These are phyloP conservation scores for Melanotaenia parkinsoni DNA, from an alignment of 2,797 vertebrate genomes.

Conservation along the genomic window DNA sequence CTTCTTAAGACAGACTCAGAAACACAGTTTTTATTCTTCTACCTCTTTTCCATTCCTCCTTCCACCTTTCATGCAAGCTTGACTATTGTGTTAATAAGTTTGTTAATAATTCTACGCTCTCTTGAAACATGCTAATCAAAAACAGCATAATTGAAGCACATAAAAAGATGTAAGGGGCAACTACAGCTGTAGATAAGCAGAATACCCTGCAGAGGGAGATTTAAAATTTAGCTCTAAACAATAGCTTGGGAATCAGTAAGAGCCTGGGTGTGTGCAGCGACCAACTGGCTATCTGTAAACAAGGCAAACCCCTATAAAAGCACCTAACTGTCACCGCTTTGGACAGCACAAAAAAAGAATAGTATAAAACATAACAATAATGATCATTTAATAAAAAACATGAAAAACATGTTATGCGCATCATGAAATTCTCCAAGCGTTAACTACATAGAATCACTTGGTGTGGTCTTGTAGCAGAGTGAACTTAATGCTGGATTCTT, in stretches of 20 bases:
- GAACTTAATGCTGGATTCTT: not conserved
- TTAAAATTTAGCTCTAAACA: conserved; percentile 15
- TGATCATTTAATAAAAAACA: not conserved
- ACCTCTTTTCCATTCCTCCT: conserved; percentile 6
- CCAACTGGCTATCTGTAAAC: not conserved
- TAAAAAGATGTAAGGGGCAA: conserved; percentile 19
- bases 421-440: not conserved
- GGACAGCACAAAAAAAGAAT: not conserved
- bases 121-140: conserved; percentile 9
- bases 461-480: not conserved
- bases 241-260: conserved; percentile 30
- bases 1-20: not conserved
- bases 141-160: conserved; percentile 23
- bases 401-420: too few relatives aligned
- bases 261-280: conserved; percentile 5
- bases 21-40: conserved; percentile 28
- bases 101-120: conserved; percentile 9
- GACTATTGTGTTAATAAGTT: conserved; percentile 23
- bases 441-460: not conserved
- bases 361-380: not conserved
- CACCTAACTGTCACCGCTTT: not conserved
- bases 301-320: not conserved
- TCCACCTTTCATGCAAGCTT: conserved; percentile 12
- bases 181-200: conserved; percentile 1
- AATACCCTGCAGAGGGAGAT: conserved; percentile 2